phyloP scores from a whole-genome alignment of 1,140 invertebrate species.

The Coelopa frigida region DNA sequence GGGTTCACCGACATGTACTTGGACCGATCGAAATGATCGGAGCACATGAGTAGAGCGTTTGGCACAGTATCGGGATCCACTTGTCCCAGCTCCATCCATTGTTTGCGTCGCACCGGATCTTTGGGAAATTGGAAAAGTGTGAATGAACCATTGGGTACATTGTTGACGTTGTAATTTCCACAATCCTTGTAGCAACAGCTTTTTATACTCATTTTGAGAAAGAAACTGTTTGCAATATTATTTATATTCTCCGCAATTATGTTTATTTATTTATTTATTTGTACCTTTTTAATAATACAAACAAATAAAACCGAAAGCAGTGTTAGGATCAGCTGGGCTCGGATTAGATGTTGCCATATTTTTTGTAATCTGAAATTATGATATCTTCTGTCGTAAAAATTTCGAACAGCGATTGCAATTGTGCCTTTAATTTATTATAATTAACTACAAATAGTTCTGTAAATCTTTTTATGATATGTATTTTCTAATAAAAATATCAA shows the following conservation, averaged over 20 bases:
- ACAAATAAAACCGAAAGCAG: no score
- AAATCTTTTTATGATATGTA: no score
- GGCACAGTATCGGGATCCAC: constrained; percentile 20
- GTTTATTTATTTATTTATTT: background rate
- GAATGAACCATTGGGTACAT: background rate
- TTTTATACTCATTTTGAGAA: constrained; percentile 15
- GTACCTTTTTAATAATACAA: no score
- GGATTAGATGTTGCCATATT: no score
- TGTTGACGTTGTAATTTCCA: constrained; percentile 19
- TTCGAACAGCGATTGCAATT: no score
- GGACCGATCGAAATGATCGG: constrained; percentile 32
- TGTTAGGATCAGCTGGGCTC: no score
- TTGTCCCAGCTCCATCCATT: constrained; percentile 23
- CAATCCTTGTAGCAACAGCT: constrained; percentile 32
- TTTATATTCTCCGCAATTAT: background rate
- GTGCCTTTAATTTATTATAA: no score
- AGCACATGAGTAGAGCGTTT: constrained; percentile 24
- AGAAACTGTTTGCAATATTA: no score
- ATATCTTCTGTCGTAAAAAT: no score
- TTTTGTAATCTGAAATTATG: no score
- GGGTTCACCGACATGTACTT: constrained; percentile 22
- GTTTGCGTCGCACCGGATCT: constrained; percentile 17
- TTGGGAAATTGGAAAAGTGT: constrained; percentile 33
- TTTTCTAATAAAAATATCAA: no score
- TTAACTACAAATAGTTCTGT: no score